Conservation (phyloP, 2,888 invertebrate genomes). For the Diloba caeruleocephala region DNA sequence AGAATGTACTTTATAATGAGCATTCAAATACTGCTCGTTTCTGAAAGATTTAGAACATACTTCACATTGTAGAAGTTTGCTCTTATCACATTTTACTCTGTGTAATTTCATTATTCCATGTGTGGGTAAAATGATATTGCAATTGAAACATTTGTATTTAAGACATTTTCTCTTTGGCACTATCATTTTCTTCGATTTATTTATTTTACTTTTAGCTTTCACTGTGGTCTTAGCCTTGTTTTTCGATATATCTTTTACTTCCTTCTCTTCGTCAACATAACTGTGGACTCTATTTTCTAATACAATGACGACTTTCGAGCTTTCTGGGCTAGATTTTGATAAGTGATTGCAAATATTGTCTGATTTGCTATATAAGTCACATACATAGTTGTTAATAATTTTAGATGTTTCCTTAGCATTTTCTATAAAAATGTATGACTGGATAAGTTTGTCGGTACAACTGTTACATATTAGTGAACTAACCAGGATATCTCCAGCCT, state of each 20-base stretch:
- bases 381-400: slow-evolving; percentile 21
- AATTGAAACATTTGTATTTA: slow-evolving; percentile 23
- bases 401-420: slow-evolving; percentile 13
- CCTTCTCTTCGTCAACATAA: neutral
- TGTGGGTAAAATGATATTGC: slow-evolving; percentile 12
- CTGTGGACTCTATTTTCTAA: slow-evolving; percentile 20
- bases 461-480: slow-evolving; percentile 30
- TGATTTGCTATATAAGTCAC: slow-evolving; percentile 28
- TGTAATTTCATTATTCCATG: slow-evolving; percentile 19
- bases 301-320: slow-evolving; percentile 34
- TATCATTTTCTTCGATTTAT: neutral
- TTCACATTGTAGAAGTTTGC: slow-evolving; percentile 4
- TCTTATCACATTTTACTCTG: slow-evolving; percentile 14
- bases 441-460: slow-evolving; percentile 33
- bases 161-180: slow-evolving; percentile 1
- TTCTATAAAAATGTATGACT: slow-evolving; percentile 42
- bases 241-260: neutral
- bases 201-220: neutral
- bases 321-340: slow-evolving; percentile 11
- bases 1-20: slow-evolving; percentile 22
- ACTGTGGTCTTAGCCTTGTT: neutral
- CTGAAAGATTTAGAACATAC: slow-evolving; percentile 24
- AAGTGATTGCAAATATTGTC: slow-evolving; percentile 26
- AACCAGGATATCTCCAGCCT: slow-evolving; percentile 16
- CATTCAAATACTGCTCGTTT: slow-evolving; percentile 12